phyloP scores from a whole-genome alignment of 30 jellyfish, hydroid and myxozoan genomes.

The Clytia hemisphaerica region DNA sequence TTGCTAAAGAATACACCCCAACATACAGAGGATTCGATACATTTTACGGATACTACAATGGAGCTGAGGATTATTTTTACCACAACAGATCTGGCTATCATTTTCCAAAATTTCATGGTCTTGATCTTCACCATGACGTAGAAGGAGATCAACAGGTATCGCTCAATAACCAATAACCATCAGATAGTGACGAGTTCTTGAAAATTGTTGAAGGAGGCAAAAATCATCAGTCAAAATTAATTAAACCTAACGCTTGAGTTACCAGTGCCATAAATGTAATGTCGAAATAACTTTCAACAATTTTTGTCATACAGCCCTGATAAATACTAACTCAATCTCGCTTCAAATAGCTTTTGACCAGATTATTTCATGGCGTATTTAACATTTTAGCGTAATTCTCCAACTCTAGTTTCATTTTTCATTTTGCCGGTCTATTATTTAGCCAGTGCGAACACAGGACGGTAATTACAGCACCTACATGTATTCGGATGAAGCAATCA shows the following conservation, averaged over 20 bases:
- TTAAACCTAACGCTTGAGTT: neutral
- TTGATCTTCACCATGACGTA: constrained; percentile 46
- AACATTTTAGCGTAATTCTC: too few species aligned
- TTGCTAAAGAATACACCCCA: constrained; percentile 56
- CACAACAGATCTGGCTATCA: constrained; percentile 62
- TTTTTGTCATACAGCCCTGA: too few species aligned
- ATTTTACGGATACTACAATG: constrained; percentile 68
- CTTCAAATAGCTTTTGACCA: too few species aligned
- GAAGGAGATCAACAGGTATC: too few species aligned
- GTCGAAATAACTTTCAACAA: too few species aligned
- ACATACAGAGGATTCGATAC: constrained; percentile 73
- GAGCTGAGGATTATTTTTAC: constrained; percentile 53
- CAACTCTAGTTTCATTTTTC: neutral
- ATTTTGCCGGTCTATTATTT: neutral
- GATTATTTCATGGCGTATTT: too few species aligned
- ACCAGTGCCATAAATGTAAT: neutral
- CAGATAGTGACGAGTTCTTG: too few species aligned
- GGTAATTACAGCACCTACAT: constrained; percentile 61
- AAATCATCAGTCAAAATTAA: too few species aligned
- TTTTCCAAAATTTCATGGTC: constrained; percentile 53
- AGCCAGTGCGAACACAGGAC: constrained; percentile 58
- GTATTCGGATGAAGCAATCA: constrained; percentile 48
- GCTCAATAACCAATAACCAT: too few species aligned
- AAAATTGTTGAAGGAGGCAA: too few species aligned
- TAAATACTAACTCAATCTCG: too few species aligned